phyloP scores from a whole-genome alignment of 2,797 vertebrate species.

The Florisuga fusca region DNA sequence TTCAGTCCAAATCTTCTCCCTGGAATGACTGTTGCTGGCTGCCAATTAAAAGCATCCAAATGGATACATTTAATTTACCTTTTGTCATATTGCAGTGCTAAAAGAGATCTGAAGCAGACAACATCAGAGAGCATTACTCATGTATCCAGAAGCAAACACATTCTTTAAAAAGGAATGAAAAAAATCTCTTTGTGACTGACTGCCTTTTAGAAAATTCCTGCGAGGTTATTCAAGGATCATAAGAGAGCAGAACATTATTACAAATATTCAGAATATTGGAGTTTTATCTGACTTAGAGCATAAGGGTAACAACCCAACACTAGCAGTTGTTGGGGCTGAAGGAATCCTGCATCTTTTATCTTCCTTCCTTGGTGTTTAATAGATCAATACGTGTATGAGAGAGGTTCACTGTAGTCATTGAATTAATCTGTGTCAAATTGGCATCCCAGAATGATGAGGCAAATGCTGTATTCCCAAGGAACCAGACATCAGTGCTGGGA shows the following conservation, averaged over 20 bases:
- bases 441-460: not conserved
- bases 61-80: constrained; percentile 1
- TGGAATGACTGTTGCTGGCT: not conserved
- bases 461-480: not conserved
- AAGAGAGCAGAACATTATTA: not conserved
- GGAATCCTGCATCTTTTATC: not conserved
- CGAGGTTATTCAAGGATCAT: not conserved
- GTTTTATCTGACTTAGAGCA: not conserved
- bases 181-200: not conserved
- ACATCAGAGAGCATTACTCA: constrained; percentile 44
- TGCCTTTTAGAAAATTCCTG: constrained; percentile 33
- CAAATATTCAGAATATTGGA: not conserved
- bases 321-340: not conserved
- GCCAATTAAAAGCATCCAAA: not conserved
- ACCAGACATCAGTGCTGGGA: not conserved
- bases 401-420: not conserved
- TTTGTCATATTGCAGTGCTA: not conserved
- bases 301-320: not conserved
- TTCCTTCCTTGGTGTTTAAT: not conserved
- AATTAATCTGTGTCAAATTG: not conserved
- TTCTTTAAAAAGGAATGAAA: constrained; percentile 17
- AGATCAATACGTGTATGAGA: not conserved
- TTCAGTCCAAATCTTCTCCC: not conserved
- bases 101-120: constrained; percentile 17
- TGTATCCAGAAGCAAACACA: not conserved